Evolutionary conservation across 2,797 vertebrate genomes (phyloP).

Genomic region (Anguilla marmorata): DNA sequence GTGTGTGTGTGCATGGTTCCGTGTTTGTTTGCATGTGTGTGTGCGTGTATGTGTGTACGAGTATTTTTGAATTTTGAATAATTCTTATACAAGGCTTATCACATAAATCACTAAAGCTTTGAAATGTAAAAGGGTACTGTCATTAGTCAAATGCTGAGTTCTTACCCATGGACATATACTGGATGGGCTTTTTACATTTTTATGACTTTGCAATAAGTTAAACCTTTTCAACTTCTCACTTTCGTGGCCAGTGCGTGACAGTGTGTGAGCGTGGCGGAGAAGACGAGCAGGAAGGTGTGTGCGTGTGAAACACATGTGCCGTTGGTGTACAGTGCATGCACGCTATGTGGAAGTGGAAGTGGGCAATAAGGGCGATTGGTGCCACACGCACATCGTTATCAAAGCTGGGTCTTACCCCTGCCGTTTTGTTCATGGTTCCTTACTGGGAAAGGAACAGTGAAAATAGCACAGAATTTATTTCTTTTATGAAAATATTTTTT

Average conservation of each 20-base stretch:
- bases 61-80: constrained; percentile 23
- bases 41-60: constrained; percentile 29
- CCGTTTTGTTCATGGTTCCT: neutral
- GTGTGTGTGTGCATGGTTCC: constrained; percentile 23
- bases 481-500: neutral
- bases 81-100: neutral
- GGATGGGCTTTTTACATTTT: neutral
- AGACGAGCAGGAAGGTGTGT: neutral
- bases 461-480: neutral
- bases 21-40: constrained; percentile 32
- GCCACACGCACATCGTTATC: neutral
- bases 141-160: neutral
- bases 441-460: neutral
- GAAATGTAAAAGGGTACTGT: neutral
- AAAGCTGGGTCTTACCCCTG: neutral
- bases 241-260: neutral
- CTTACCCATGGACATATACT: neutral
- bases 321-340: neutral
- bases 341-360: constrained; percentile 35
- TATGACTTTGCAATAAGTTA: neutral
- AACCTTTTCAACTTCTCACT: neutral
- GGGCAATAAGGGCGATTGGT: neutral
- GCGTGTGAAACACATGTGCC: constrained; percentile 20
- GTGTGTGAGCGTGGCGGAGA: neutral
- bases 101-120: neutral